These are phyloP conservation scores for Cladorhizidae sp. DNA, from an alignment of 37 sponge, comb jelly and placozoan species.

Conservation along the genomic window DNA sequence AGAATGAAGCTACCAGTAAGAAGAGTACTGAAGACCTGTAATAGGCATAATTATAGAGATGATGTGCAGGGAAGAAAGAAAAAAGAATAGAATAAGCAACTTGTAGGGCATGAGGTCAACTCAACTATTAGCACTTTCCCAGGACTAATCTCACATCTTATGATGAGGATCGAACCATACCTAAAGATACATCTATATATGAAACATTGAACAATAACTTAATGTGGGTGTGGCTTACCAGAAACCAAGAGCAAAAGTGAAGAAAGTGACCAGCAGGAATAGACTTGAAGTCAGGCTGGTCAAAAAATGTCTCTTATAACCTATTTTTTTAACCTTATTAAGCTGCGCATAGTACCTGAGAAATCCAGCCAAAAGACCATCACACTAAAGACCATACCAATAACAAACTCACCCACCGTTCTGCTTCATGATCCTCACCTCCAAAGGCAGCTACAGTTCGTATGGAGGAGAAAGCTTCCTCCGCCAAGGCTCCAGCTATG, in stretches of 20 bases:
- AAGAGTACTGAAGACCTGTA: constrained; percentile 76
- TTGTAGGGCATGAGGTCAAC: no score
- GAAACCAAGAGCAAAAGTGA: constrained; percentile 77
- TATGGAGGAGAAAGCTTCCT: constrained; percentile 88
- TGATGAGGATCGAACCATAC: constrained; percentile 59
- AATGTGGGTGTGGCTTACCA: constrained; percentile 49
- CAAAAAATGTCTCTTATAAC: constrained; percentile 52
- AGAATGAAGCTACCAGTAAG: constrained; percentile 79
- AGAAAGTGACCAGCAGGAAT: constrained; percentile 57
- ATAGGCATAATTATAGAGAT: no score
- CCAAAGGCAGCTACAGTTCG: constrained; percentile 94
- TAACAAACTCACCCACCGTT: constrained; percentile 37
- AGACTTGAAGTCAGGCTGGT: constrained; percentile 29
- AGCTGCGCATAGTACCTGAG: constrained; percentile 60
- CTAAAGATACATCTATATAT: no score
- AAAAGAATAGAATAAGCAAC: no score
- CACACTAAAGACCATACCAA: background rate
- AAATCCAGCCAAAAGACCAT: background rate
- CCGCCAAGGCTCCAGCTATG: constrained; percentile 87
- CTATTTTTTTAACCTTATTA: constrained; percentile 47
- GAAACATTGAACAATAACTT: constrained; percentile 68
- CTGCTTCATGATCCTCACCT: constrained; percentile 64
- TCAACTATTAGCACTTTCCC: constrained; percentile 64
- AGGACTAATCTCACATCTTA: constrained; percentile 53
- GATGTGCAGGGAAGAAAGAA: no score